A percentile compares a stretch with the other conserved stretches of the same genome.
Conservation (phyloP, 2,113 vertebrate genomes). For the Oenanthe melanoleuca region DNA sequence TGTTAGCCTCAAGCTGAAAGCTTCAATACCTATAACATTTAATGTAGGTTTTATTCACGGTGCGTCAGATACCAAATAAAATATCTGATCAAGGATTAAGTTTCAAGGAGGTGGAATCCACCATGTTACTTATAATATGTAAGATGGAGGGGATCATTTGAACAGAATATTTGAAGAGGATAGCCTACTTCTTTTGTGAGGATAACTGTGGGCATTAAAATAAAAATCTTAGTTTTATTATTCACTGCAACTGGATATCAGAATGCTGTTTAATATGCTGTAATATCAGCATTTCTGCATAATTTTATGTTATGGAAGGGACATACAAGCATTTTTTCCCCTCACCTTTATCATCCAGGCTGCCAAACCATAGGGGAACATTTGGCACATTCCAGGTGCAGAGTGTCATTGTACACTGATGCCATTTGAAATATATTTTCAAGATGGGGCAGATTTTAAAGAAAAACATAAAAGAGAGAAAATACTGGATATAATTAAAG, state of each 20-base stretch:
- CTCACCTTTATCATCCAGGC: neutral
- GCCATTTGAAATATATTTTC: neutral
- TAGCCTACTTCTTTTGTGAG: neutral
- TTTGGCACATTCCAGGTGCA: neutral
- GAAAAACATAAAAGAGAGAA: neutral
- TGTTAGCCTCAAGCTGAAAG: neutral
- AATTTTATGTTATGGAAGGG: neutral
- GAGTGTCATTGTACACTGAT: neutral
- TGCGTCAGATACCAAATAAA: neutral
- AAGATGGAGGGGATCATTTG: neutral
- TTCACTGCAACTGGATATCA: neutral
- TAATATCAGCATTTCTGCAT: neutral
- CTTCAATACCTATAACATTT: neutral
- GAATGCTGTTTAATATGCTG: neutral
- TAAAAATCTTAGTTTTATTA: neutral
- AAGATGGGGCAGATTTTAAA: neutral
- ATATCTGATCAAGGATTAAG: neutral
- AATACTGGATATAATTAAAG: neutral
- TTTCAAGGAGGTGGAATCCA: neutral
- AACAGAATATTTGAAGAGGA: neutral
- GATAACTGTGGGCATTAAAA: neutral
- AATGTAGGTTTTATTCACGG: neutral
- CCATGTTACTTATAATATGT: neutral
- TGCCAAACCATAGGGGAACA: neutral
- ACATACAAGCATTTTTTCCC: neutral